Percentiles rank a stretch among this genome's conserved stretches.
phyloP scores from a whole-genome alignment of 2,113 vertebrate species.

The Phalacrocorax carbo region DNA sequence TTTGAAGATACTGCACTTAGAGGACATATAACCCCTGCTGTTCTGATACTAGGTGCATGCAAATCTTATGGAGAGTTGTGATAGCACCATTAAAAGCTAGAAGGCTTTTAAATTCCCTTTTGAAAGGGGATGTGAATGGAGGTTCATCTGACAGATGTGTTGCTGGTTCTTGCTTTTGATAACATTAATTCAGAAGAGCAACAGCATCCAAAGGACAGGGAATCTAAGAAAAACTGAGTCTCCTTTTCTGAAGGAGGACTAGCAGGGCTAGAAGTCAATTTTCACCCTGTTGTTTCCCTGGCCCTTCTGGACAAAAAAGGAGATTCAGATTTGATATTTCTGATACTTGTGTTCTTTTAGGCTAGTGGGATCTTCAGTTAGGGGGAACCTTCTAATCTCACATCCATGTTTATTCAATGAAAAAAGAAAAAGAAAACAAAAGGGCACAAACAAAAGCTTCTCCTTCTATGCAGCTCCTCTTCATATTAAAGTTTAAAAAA shows the following conservation, averaged over 20 bases:
- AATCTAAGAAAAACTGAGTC: background rate
- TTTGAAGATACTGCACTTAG: background rate
- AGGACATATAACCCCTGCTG: background rate
- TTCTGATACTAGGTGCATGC: background rate
- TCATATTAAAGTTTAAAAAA: background rate
- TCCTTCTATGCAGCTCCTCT: background rate
- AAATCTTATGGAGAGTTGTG: background rate
- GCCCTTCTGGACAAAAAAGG: background rate
- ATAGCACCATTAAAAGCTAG: background rate
- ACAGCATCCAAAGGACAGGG: background rate
- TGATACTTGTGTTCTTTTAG: background rate
- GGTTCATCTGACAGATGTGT: background rate
- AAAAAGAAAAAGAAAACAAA: background rate
- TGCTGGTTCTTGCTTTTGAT: background rate
- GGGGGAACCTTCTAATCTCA: background rate
- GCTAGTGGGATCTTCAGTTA: background rate
- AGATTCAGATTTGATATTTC: background rate
- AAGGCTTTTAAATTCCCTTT: background rate
- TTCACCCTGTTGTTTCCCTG: background rate
- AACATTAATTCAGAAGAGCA: background rate
- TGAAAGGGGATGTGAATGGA: background rate
- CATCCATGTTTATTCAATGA: background rate
- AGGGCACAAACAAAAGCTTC: background rate
- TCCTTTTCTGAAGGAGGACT: background rate
- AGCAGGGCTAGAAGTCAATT: background rate